Percentiles rank a stretch among this genome's conserved stretches.
These are phyloP conservation scores for Sebastes nivosus DNA, from an alignment of 2,797 vertebrate species.

Conservation along the genomic window DNA sequence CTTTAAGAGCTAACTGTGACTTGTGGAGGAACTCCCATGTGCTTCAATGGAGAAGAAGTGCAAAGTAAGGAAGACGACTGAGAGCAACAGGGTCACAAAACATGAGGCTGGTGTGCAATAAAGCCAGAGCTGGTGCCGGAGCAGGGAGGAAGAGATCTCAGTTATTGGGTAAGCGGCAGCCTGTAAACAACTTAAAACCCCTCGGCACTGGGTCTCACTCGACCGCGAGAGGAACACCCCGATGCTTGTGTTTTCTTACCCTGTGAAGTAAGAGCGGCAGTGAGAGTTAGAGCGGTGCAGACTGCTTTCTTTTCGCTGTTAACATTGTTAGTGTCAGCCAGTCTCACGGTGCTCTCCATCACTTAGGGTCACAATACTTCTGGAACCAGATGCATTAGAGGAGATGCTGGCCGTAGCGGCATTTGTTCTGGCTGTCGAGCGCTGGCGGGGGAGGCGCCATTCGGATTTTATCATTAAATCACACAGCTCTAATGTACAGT, in stretches of 20 bases:
- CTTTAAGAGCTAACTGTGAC: slow-evolving; percentile 43
- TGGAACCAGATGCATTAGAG: slow-evolving; percentile 73
- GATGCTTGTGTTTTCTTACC: slow-evolving; percentile 56
- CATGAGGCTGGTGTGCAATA: slow-evolving; percentile 63
- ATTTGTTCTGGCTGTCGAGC: slow-evolving; percentile 70
- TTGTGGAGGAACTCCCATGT: slow-evolving; percentile 34
- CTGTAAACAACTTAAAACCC: slow-evolving; percentile 77
- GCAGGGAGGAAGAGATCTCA: slow-evolving; percentile 49
- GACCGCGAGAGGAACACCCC: slow-evolving; percentile 62
- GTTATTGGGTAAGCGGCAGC: slow-evolving; percentile 74
- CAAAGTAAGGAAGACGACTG: slow-evolving; percentile 60
- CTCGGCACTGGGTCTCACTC: slow-evolving; percentile 59
- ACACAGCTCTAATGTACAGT: slow-evolving; percentile 12
- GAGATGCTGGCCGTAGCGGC: slow-evolving; percentile 52
- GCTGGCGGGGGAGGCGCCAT: not conserved
- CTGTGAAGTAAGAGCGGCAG: slow-evolving; percentile 55
- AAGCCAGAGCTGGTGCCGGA: slow-evolving; percentile 37
- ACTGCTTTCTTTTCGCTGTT: slow-evolving; percentile 64
- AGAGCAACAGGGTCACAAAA: slow-evolving; percentile 63
- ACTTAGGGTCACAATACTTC: slow-evolving; percentile 76
- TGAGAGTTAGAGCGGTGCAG: slow-evolving; percentile 61
- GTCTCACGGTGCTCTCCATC: slow-evolving; percentile 77
- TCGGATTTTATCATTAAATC: slow-evolving; percentile 31
- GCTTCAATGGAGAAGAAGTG: slow-evolving; percentile 59
- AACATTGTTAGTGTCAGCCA: slow-evolving; percentile 82